Base-by-base conservation (phyloP, 2,888 invertebrate species). In the Macrosoma leucophasiata region DNA sequence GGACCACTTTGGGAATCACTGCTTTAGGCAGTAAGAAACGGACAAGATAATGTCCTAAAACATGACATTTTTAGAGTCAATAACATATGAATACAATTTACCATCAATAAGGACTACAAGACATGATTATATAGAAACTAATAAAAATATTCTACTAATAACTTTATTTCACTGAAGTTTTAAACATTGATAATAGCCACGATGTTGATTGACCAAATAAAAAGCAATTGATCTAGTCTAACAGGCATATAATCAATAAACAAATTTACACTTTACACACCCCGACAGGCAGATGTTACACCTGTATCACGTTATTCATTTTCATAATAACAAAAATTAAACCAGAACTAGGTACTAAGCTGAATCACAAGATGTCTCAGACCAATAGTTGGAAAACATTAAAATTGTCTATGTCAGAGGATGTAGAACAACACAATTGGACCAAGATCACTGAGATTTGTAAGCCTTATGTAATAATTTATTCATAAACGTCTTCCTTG, bases 401-500 rank as follows among this genome's bases (percentile, higher is more conserved):
- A 39, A n/a, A 41, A 41, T 46, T 36, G 43, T 43, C 12, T 28
- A 33, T 39, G 13, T 37, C 15, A 40, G 32, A 41, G 12, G 36
- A 30, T 39, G 18, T 26, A 26, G 21, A 15, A 35, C 36, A 43
- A 36, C 30, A 46, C 55, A 69, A 58, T 68, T 70, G 69, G 59
- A 62, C 58, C 60, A 55, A 61, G 54, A 56, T 51, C 44, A 34
- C 40, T 33, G 52, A 52, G 47, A 52, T 43, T 40, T 33, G 26
- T 39, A 39, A 29, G 22, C 20, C 20, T 36, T 33, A 25, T 39
- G 23, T 18, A 21, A 31, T 44, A 33, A 33, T 59, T 88, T 90
- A 96, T 82, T 93, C 94, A 73, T 92, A 96, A 52, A 96, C 69
- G 75, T 96, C 97, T 68, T 96, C 94, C 81, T 91, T 96, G 78